A percentile compares a stretch with the other conserved stretches of the same genome.
phyloP scores from a whole-genome alignment of 92 coral and sea anemone species.

The Blastomussa wellsi region DNA sequence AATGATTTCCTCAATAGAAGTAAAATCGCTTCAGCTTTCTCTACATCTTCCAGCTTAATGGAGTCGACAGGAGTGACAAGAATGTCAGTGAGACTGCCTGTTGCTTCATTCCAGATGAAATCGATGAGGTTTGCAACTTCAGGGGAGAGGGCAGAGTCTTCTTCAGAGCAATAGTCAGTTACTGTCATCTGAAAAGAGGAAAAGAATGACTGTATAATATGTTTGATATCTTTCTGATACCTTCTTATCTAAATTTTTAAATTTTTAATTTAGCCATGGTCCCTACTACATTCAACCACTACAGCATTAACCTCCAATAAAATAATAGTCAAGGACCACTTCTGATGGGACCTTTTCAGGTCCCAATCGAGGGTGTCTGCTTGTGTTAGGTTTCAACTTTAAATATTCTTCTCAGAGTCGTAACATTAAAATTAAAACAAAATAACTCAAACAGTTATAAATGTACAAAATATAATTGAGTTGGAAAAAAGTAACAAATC shows the following conservation, averaged over 20 bases:
- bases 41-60: constrained; percentile 81
- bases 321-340: no score
- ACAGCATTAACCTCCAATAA: no score
- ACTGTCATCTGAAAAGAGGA: constrained; percentile 46
- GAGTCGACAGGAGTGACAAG: constrained; percentile 69
- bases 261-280: no score
- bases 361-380: no score
- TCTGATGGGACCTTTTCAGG: no score
- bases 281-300: no score
- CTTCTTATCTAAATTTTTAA: no score
- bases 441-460: not conserved
- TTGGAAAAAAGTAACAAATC: not conserved
- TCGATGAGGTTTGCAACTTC: constrained; percentile 76
- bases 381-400: no score
- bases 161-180: constrained; percentile 50
- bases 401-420: no score
- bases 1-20: constrained; percentile 65
- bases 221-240: no score
- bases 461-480: not conserved
- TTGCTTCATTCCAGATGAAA: constrained; percentile 90
- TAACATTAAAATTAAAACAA: not conserved
- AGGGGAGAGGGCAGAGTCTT: constrained; percentile 60
- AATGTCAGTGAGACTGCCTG: constrained; percentile 69
- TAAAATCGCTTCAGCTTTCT: constrained; percentile 87
- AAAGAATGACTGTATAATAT: not conserved